These are phyloP conservation scores for Dynastes hyllus DNA, from an alignment of 2,888 invertebrate genomes.

Conservation along the genomic window DNA sequence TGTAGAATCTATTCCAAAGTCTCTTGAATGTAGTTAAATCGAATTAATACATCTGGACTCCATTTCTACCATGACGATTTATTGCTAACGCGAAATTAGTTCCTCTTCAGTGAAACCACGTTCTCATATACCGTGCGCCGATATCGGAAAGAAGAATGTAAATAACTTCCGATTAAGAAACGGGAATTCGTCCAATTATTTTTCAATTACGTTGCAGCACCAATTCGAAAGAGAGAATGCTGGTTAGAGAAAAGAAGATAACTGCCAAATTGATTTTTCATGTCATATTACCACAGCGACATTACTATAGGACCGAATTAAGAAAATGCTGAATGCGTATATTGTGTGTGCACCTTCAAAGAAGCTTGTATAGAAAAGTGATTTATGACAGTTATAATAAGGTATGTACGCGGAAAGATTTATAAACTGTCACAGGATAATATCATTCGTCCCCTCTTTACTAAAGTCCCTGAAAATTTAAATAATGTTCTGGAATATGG, in stretches of 20 bases:
- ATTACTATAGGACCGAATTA: neutral
- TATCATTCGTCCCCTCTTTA: neutral
- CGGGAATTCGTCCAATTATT: constrained; percentile 25
- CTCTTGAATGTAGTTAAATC: constrained; percentile 33
- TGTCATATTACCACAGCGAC: neutral
- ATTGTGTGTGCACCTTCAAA: neutral
- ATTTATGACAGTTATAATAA: neutral
- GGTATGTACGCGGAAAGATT: neutral
- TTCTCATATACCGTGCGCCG: constrained; percentile 2
- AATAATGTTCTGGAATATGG: neutral
- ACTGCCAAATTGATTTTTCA: neutral
- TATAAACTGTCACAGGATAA: neutral
- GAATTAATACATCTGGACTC: constrained; percentile 38
- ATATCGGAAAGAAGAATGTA: constrained; percentile 27
- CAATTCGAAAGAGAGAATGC: constrained; percentile 4
- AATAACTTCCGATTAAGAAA: constrained; percentile 35
- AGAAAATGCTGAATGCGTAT: neutral
- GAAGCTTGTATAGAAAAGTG: neutral
- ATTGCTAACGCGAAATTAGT: constrained; percentile 42
- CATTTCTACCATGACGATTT: constrained; percentile 40
- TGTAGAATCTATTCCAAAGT: constrained; percentile 25
- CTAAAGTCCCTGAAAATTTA: neutral
- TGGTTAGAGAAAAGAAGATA: neutral
- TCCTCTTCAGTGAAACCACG: constrained; percentile 22
- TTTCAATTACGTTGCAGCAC: constrained; percentile 22